Evolutionary conservation across 2,113 vertebrate species (phyloP), one percentile per base, ranked within the genome.

Genomic region (Melanerpes aurifrons): DNA sequence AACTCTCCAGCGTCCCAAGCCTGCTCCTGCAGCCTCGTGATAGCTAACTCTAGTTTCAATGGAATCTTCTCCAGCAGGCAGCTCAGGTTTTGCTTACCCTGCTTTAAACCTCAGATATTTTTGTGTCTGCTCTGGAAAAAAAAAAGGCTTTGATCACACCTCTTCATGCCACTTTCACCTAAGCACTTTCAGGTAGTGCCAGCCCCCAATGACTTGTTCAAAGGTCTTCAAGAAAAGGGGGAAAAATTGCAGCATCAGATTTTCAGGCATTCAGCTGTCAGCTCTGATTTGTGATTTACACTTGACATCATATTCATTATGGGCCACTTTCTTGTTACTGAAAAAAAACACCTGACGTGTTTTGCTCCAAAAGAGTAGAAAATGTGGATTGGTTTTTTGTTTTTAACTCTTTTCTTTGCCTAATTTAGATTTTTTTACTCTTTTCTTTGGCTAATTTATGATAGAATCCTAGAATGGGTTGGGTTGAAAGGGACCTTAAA

Each of bases 121-220:
- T 40, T 40, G 40, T 40, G 40, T 40, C 40, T 40, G 40, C 40
- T 40, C 40, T 40, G 40, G 10, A 40, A 12, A 45, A 45, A 45
- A 45, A 45, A 95, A 40, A 40, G 92, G 58, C 96, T 97, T 96
- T 96, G 92, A 96, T 97, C 94, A 96, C 79, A 88, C 76, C 91
- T 96, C 95, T 92, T 92, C 91, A 43, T 70, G 93, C 87, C 87
- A 87, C 86, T 94, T 95, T 92, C 92, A 94, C 93, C 96, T 96
- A 89, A 94, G 86, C 90, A 54, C 76, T 96, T 94, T 94, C 92
- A 94, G 95, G 94, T 94, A 93, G 92, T 95, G 91, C 56, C 83
- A 92, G 82, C 82, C 95, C 91, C 91, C 40, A 79, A 69, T 83
- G 94, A 90, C 79, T 93, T 95, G 43, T 88, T 96, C 95, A 96